These are phyloP conservation scores for Amazona finschi DNA, from an alignment of 2,797 vertebrate species.

Conservation along the genomic window DNA sequence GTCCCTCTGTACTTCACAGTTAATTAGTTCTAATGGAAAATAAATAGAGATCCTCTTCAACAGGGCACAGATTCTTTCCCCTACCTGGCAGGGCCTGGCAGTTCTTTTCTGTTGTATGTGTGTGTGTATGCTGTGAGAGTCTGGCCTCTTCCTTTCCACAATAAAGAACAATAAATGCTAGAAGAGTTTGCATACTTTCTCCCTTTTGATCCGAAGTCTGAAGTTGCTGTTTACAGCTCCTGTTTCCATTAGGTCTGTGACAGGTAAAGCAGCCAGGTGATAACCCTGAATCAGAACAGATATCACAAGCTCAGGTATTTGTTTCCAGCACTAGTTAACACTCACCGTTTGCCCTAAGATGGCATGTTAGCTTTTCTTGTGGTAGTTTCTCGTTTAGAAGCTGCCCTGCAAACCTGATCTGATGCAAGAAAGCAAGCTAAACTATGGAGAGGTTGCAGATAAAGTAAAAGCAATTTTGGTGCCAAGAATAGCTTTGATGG, in stretches of 20 bases:
- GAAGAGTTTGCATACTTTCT: not conserved
- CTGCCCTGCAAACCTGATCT: not conserved
- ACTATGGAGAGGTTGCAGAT: not conserved
- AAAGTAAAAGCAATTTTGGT: not conserved
- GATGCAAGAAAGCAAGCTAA: not conserved
- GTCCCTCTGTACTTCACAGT: not conserved
- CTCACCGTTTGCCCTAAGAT: not conserved
- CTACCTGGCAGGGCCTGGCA: rapidly evolving
- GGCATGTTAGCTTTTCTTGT: not conserved
- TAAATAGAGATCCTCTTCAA: not conserved
- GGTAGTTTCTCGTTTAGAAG: not conserved
- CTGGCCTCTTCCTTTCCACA: not conserved
- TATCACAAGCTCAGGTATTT: not conserved
- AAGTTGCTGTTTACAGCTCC: not conserved
- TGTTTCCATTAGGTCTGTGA: not conserved
- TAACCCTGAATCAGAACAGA: not conserved
- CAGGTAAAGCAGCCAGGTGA: not conserved
- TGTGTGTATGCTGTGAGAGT: not conserved
- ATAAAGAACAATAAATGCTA: not conserved
- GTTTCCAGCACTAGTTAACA: not conserved
- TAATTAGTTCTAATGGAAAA: not conserved
- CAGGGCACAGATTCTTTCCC: not conserved
- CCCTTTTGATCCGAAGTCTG: not conserved
- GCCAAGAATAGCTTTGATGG: not conserved
- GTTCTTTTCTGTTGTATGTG: not conserved